Percentiles rank a stretch among this genome's conserved stretches.
Conservation (phyloP, 2,113 vertebrate species). For the Syrmaticus mikado region DNA sequence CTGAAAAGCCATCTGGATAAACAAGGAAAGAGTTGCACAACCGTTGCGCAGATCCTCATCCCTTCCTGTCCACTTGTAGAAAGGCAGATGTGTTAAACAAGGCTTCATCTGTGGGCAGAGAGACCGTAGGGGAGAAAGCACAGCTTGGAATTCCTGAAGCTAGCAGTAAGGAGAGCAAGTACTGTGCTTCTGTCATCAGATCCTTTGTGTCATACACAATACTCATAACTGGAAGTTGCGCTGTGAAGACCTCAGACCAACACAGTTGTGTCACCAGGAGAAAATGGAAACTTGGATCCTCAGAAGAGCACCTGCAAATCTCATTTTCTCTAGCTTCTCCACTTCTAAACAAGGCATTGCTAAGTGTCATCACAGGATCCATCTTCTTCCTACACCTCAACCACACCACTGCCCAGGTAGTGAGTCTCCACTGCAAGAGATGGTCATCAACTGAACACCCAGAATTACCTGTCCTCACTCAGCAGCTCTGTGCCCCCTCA, state of each 20-base stretch:
- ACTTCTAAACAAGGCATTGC: neutral
- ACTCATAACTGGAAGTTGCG: neutral
- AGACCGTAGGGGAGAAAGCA: neutral
- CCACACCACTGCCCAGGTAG: neutral
- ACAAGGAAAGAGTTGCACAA: conserved; percentile 55
- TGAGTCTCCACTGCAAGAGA: neutral
- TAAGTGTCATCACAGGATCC: neutral
- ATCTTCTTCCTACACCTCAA: neutral
- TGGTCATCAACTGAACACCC: neutral
- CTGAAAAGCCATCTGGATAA: conserved; percentile 71
- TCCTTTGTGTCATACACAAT: neutral
- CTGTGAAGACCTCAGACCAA: neutral
- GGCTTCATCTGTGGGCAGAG: neutral
- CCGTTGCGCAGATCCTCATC: neutral
- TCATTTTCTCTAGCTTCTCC: neutral
- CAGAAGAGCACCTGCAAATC: neutral
- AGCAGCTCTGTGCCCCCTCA: neutral
- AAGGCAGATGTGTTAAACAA: conserved; percentile 32
- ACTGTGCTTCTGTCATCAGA: neutral
- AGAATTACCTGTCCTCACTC: neutral
- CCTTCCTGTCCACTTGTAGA: conserved; percentile 29
- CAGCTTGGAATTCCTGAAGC: neutral
- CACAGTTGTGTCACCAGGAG: neutral
- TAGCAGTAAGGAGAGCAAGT: neutral
- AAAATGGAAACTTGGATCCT: neutral